Evolutionary conservation across 2,888 invertebrate species (phyloP), one percentile per base, ranked within the genome.

Genomic region (Melanargia galathea): DNA sequence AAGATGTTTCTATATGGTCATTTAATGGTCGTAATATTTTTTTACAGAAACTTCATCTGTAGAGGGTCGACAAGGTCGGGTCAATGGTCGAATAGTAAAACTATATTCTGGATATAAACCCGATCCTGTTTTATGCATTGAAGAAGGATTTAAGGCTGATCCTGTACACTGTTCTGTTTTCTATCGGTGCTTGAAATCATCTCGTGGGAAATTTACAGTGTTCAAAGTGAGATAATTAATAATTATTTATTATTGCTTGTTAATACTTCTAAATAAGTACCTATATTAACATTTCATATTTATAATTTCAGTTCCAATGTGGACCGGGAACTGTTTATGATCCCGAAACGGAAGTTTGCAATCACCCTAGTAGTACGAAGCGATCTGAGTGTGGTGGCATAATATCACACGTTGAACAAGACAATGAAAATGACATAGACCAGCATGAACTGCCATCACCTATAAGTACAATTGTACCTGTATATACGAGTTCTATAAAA

Each of bases 301-400:
- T 55, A 26, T 40, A 16, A 35, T 66, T 93, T 64, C 88, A 90
- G 89, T 95, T 96, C 80, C 93, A 94, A 80, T 97, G 97, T 77
- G 95, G 94, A 18, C 93, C 93, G 40, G 95, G 95, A 13, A 95
- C 96, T 1, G 94, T 96, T 26, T 97, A 94, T 77, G 95, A 96
- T 75, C 93, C 93, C 43, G 90, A 92, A 26, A 91, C 92, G 38
- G 92, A 92, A 75, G 90, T 94, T 63, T 97, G 96, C 77, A 95
- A 95, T 73, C 93, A 95, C 79, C 94, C 96, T 1, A 87, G 90
- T 72, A 93, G 92, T 69, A 95, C 95, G 51, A 94, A 92, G 62
- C 92, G 96, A 67, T 81, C 90, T 40, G 94, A 95, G 83, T 96
- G 96, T 82, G 92, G 90, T 13, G 90, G 92, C 8, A 75, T 64